Base-by-base conservation (phyloP, 2,113 vertebrate species). In the Tylochromis polylepis region DNA sequence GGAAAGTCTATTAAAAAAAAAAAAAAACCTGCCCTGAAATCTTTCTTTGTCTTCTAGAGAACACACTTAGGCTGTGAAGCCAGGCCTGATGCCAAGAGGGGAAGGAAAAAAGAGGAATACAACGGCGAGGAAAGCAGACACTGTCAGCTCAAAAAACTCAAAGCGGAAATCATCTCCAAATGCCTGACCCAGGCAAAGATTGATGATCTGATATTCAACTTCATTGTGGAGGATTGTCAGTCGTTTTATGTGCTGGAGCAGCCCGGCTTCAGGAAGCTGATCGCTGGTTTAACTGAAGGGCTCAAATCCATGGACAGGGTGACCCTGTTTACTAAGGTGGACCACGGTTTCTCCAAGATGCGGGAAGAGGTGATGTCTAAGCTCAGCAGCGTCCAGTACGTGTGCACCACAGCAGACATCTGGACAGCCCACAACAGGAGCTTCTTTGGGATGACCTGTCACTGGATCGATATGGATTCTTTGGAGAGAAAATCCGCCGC, bases 211-310 rank as follows among this genome's bases (percentile, higher is more conserved):
- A 85, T 96, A 59, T 96, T 95, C 60, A 93, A 90, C 84, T 96
- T 95, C 88, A 95, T 96, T 0, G 94, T 96, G 89, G 96, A 96
- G 24, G 96, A 96, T 5, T 95, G 94, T n/a, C 96, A 95, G 70
- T 94, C 95, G 1, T 95, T 96, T 79, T 94, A 95, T 5, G 60
- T 96, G 43, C 91, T 96, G 36, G 95, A 96, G 85, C 95, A 96
- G 57, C 95, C 95, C 1, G 94, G 95, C 34, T 96, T 96, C 88
- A 92, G 34, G 83, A 96, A 93, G 87, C 91, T 96, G 82, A 91
- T 96, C 5, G 77, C 90, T 0, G 95, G 95, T 34, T 79, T 96
- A 43, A 96, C 94, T 20, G 94, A 95, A 29, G 95, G 96, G 27
- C 83, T 94, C 5, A 93, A 88, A 81, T 87, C 92, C 84, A 96